These are phyloP conservation scores for Epinephelus awoara DNA, from an alignment of 2,797 vertebrate genomes.

Conservation along the genomic window DNA sequence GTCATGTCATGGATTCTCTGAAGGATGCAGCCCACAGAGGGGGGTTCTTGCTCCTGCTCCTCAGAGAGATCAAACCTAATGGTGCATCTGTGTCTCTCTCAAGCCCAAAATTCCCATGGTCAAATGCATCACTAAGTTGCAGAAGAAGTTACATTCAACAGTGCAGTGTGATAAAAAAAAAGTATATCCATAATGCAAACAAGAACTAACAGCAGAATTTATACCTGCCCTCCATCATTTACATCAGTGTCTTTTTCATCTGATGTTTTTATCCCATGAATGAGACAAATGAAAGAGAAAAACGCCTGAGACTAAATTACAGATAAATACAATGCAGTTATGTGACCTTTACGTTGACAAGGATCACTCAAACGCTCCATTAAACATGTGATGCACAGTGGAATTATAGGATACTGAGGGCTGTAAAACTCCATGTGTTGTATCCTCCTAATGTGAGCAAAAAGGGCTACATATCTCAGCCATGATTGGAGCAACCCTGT, in stretches of 20 bases:
- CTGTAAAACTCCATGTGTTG: too few relatives aligned
- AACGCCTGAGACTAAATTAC: not conserved
- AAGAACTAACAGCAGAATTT: slow-evolving; percentile 8
- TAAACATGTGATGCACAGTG: not conserved
- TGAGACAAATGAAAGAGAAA: not conserved
- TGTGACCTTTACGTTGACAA: not conserved
- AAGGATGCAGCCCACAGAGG: not conserved
- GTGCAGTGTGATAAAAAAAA: slow-evolving; percentile 1
- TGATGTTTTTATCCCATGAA: not conserved
- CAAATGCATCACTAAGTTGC: slow-evolving; percentile 10
- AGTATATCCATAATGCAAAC: not conserved
- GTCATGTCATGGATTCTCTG: not conserved
- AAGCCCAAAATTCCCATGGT: not conserved
- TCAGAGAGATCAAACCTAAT: not conserved
- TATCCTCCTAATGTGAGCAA: not conserved
- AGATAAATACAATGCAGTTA: not conserved
- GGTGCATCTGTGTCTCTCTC: not conserved
- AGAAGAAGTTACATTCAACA: not conserved
- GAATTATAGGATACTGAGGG: not conserved
- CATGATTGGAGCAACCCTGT: not conserved
- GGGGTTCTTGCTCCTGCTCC: not conserved
- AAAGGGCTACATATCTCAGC: not conserved
- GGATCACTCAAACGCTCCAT: not conserved
- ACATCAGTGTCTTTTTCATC: not conserved
- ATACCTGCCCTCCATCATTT: slow-evolving; percentile 5